A percentile compares a stretch with the other conserved stretches of the same genome.
These are phyloP conservation scores for Cladorhizidae sp. DNA, from an alignment of 37 sponge, comb jelly and placozoan species.

Conservation along the genomic window DNA sequence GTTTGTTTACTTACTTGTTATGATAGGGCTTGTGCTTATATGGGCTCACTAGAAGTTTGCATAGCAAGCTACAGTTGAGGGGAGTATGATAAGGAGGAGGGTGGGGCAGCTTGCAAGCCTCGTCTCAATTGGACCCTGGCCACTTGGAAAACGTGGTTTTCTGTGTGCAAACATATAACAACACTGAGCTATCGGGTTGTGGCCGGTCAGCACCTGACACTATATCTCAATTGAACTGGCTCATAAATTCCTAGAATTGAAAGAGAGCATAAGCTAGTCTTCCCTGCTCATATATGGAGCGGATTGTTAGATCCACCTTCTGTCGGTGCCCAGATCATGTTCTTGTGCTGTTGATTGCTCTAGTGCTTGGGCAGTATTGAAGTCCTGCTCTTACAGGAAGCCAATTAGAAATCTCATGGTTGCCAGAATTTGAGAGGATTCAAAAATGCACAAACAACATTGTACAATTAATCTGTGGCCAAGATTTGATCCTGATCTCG, in stretches of 20 bases:
- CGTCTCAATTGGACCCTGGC: slow-evolving; percentile 34
- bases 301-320: slow-evolving; percentile 15
- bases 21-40: not conserved
- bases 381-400: slow-evolving; percentile 10
- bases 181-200: slow-evolving; percentile 30
- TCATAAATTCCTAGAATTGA: not conserved
- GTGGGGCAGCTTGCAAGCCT: slow-evolving; percentile 21
- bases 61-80: not conserved
- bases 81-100: not conserved
- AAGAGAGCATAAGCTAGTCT: slow-evolving; percentile 6
- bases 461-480: slow-evolving; percentile 1
- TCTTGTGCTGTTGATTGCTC: not conserved
- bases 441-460: slow-evolving; percentile 11
- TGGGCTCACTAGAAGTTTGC: not conserved
- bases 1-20: slow-evolving; percentile 10
- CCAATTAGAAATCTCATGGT: not conserved
- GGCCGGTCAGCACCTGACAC: not conserved
- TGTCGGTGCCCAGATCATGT: slow-evolving; percentile 5
- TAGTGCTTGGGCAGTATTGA: not conserved
- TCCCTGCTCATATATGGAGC: slow-evolving; percentile 28
- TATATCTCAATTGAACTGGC: not conserved
- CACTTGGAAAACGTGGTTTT: slow-evolving; percentile 37
- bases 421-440: slow-evolving; percentile 36
- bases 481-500: not conserved
- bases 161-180: slow-evolving; percentile 54